Evolutionary conservation across 2,888 invertebrate genomes (phyloP), one percentile per base, ranked within the genome.

Genomic region (Drosophila kuntzei): DNA sequence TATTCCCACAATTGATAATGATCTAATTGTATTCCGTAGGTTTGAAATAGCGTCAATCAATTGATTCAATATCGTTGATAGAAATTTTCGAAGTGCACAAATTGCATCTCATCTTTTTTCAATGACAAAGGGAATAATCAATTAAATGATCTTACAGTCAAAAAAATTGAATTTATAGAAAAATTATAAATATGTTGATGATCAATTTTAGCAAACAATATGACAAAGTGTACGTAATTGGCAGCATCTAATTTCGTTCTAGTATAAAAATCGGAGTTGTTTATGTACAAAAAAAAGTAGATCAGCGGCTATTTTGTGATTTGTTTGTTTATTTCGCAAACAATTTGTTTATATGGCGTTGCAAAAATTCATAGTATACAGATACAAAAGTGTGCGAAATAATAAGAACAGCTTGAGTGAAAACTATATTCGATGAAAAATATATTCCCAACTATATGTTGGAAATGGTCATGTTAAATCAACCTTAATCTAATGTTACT

Each of bases 261-360:
- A n/a, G n/a, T n/a, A n/a, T n/a, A n/a, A n/a, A n/a, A n/a, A n/a
- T n/a, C 18, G 18, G 18, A 34, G 16, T 41, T 54, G 57, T 54
- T 51, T 50, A 46, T 27, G 9, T 12, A 37, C 18, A 25, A 44
- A 60, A 54, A 54, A 49, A 66, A 76, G 37, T 59, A 51, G 46
- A 62, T 14, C 41, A 54, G 43, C 25, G 18, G 22, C 50, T 44
- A 18, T 49, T 32, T 32, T 55, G 51, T 27, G 20, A 62, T 29
- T 63, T 41, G 25, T 66, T 80, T 81, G 69, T 84, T 87, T 87
- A 81, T 54, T 69, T 76, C 14, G 46, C 46, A 27, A 47, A 12
- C 63, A 50, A 69, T 63, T 75, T 80, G 71, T 83, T 84, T 78
- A 69, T 62, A 44, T 50, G 29, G 36, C 50, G 44, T 60, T 59